Evolutionary conservation across 2,113 vertebrate species (phyloP).

Genomic region (Ahaetulla prasina): DNA sequence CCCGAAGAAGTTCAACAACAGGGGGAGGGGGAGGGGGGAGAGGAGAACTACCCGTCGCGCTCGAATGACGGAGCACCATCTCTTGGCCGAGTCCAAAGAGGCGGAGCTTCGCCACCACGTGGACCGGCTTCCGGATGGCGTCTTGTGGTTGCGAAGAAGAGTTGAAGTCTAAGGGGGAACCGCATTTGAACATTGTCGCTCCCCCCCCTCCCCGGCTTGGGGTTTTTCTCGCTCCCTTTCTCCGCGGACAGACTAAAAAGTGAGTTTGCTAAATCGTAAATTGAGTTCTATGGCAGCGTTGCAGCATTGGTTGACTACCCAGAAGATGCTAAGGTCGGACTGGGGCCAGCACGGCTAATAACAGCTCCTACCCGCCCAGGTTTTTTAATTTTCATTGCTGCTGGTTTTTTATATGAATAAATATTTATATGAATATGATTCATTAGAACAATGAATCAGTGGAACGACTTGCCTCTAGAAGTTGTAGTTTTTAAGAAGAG

Average conservation of each 20-base stretch:
- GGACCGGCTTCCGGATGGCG: not conserved
- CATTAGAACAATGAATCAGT: not conserved
- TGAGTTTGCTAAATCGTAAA: not conserved
- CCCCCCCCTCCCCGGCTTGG: not conserved
- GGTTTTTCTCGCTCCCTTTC: not conserved
- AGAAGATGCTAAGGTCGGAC: not conserved
- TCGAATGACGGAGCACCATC: not conserved
- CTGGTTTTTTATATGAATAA: not conserved
- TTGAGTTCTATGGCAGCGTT: not conserved
- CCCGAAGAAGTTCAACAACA: not conserved
- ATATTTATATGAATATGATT: too few species aligned
- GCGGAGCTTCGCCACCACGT: not conserved
- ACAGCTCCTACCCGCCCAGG: not conserved
- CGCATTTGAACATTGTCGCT: not conserved
- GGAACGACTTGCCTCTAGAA: too few species aligned
- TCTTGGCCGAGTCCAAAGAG: not conserved
- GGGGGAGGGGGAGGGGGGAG: accelerated
- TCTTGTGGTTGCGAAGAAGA: not conserved
- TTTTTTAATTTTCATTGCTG: not conserved
- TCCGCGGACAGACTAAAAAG: not conserved
- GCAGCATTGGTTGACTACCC: not conserved
- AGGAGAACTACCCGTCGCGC: not conserved
- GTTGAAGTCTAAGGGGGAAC: not conserved
- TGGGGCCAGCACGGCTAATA: not conserved
- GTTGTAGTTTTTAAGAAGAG: not conserved